Conservation (phyloP, 2,113 vertebrate species). For the Neomonachus schauinslandi region DNA sequence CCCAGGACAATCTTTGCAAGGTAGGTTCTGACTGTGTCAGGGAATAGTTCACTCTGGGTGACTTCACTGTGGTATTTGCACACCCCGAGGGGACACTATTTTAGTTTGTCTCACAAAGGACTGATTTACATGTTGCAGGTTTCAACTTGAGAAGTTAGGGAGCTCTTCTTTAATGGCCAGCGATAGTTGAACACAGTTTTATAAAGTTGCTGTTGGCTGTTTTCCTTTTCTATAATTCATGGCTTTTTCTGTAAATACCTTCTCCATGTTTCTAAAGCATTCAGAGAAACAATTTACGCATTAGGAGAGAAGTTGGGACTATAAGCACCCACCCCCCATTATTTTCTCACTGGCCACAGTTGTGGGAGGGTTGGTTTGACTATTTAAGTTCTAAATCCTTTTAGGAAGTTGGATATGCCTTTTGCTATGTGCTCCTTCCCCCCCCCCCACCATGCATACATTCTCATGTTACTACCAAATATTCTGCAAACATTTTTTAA, state of each 20-base stretch:
- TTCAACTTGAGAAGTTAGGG: conserved; percentile 80
- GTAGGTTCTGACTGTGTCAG: background rate
- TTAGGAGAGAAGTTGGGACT: background rate
- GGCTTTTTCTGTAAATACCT: conserved; percentile 57
- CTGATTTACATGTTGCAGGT: conserved; percentile 87
- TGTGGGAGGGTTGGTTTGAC: background rate
- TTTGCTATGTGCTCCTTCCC: background rate
- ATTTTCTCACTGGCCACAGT: background rate
- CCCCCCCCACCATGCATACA: background rate
- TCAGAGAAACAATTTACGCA: background rate
- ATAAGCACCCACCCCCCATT: background rate
- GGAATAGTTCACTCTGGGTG: conserved; percentile 65
- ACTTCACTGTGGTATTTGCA: conserved; percentile 85
- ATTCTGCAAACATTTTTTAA: conserved; percentile 50
- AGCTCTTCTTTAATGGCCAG: conserved; percentile 79
- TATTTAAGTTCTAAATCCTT: conserved; percentile 56
- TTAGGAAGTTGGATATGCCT: conserved; percentile 35
- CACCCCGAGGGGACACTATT: conserved; percentile 86
- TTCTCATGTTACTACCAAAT: conserved; percentile 30
- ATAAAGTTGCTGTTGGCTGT: conserved; percentile 79
- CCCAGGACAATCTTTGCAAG: conserved; percentile 54
- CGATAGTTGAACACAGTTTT: conserved; percentile 81
- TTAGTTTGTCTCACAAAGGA: conserved; percentile 83
- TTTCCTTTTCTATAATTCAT: conserved; percentile 71
- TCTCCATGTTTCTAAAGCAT: conserved; percentile 21